Conservation (phyloP, 2,113 vertebrate genomes). For the Morphnarchus princeps region DNA sequence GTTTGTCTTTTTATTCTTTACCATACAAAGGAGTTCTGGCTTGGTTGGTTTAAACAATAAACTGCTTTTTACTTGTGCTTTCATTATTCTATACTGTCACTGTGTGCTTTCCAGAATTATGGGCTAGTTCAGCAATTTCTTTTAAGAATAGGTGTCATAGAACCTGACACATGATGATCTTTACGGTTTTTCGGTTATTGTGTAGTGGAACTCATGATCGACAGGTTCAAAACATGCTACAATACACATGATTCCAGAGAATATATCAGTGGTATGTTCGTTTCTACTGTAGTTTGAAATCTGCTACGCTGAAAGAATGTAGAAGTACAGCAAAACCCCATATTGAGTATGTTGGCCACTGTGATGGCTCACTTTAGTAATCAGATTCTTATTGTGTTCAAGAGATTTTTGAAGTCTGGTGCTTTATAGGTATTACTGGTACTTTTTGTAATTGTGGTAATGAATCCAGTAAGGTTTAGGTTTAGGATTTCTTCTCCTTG, state of each 20-base stretch:
- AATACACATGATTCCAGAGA: background rate
- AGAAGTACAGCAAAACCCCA: background rate
- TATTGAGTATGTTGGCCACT: background rate
- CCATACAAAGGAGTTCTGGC: slow-evolving; percentile 13
- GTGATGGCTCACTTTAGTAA: background rate
- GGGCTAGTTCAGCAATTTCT: slow-evolving; percentile 61
- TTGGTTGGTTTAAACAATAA: slow-evolving; percentile 23
- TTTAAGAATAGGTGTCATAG: slow-evolving; percentile 40
- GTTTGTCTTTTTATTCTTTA: slow-evolving; percentile 18
- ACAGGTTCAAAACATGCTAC: slow-evolving; percentile 7
- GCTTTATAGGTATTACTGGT: background rate
- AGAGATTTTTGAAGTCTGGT: background rate
- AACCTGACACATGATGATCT: slow-evolving; percentile 44
- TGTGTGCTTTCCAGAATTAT: slow-evolving; percentile 59
- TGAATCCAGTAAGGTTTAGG: background rate
- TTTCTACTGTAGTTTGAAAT: background rate
- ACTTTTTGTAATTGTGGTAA: background rate
- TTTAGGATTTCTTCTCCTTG: background rate
- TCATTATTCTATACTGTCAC: slow-evolving; percentile 31
- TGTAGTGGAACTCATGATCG: slow-evolving; percentile 35
- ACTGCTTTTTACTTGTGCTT: slow-evolving; percentile 44
- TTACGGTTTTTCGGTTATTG: slow-evolving; percentile 36
- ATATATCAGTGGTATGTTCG: background rate
- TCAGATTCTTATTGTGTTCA: background rate
- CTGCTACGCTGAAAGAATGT: background rate